Evolutionary conservation across 2,113 vertebrate species (phyloP).

Genomic region (Tragelaphus buxtoni): DNA sequence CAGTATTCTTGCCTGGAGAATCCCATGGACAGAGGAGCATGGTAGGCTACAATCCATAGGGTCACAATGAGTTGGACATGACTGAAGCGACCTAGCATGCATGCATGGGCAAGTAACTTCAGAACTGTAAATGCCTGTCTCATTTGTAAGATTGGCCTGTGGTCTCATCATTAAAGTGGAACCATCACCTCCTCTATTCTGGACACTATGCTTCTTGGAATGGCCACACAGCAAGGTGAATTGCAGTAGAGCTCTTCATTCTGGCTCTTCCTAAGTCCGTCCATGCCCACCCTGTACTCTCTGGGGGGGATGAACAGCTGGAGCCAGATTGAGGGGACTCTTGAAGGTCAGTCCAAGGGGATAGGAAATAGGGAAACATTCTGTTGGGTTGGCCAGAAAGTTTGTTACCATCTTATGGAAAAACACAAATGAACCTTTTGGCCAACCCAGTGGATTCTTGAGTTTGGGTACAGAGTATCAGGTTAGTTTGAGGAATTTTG

Average conservation of each 20-base stretch:
- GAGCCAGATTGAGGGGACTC: not conserved
- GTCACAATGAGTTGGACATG: not conserved
- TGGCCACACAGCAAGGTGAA: not conserved
- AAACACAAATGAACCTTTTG: not conserved
- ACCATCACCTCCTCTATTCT: not conserved
- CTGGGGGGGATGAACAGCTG: not conserved
- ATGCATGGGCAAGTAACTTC: not conserved
- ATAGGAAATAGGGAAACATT: not conserved
- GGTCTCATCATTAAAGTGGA: not conserved
- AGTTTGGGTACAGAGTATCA: not conserved
- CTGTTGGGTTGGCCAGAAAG: not conserved
- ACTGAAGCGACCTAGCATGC: not conserved
- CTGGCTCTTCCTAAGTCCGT: not conserved
- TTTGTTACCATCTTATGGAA: not conserved
- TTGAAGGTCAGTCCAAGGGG: not conserved
- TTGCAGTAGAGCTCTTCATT: not conserved
- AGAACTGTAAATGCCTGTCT: not conserved
- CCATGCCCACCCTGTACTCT: no score
- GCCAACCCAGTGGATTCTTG: not conserved
- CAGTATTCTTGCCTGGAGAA: not conserved
- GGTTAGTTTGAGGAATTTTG: not conserved
- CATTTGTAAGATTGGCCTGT: not conserved
- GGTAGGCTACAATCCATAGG: not conserved
- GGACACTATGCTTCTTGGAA: not conserved
- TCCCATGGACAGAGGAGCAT: not conserved